Conservation (phyloP, 2,113 vertebrate species). For the Halichoeres trimaculatus region DNA sequence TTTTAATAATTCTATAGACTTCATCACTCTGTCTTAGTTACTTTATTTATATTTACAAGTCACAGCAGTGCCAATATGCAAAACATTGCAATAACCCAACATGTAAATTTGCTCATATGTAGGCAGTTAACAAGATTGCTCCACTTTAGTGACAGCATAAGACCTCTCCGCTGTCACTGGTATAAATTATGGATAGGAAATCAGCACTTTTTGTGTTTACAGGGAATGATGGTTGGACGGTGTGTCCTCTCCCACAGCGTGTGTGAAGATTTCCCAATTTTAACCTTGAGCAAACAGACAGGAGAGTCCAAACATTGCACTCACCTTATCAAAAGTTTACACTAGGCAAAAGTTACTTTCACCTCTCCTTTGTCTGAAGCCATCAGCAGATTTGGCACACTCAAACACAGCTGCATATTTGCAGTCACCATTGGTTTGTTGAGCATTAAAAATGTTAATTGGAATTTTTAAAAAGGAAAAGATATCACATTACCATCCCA, state of each 20-base stretch:
- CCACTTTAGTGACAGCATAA: constrained; percentile 34
- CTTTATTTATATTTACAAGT: neutral
- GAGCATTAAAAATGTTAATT: constrained; percentile 86
- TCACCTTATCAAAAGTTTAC: constrained; percentile 73
- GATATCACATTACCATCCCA: constrained; percentile 79
- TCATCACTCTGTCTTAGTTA: constrained; percentile 61
- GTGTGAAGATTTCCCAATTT: constrained; percentile 55
- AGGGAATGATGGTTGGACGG: constrained; percentile 11
- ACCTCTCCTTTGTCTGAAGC: constrained; percentile 53
- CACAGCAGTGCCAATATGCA: constrained; percentile 2
- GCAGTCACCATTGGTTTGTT: constrained; percentile 79
- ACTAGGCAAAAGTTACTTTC: constrained; percentile 61
- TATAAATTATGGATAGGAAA: constrained; percentile 52
- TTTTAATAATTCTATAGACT: constrained; percentile 33
- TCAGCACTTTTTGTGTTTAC: constrained; percentile 19
- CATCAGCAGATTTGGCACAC: constrained; percentile 71
- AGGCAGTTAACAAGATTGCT: constrained; percentile 5
- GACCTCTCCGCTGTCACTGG: constrained; percentile 44
- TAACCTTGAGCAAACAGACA: constrained; percentile 62
- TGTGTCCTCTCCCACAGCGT: constrained; percentile 19
- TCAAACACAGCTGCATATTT: constrained; percentile 75
- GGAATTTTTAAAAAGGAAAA: constrained; percentile 81
- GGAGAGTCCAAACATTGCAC: constrained; percentile 42
- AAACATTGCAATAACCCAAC: constrained; percentile 16
- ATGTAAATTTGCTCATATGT: neutral